phyloP scores from a whole-genome alignment of 2,797 vertebrate genomes.

The Brotula barbata region DNA sequence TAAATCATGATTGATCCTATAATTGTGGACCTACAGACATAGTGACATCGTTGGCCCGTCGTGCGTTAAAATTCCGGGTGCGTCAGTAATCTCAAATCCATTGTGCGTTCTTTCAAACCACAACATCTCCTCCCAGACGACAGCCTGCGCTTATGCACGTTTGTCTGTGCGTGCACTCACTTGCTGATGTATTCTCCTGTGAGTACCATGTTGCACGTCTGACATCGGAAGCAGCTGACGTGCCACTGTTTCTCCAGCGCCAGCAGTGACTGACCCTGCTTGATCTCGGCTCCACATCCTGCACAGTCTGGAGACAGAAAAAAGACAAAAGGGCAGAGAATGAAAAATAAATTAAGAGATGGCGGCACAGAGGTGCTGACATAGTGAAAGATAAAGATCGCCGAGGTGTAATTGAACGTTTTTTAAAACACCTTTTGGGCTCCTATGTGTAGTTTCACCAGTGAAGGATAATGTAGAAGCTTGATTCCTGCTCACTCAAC shows the following conservation, averaged over 20 bases:
- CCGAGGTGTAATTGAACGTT: slow-evolving; percentile 17
- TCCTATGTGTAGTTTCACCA: slow-evolving; percentile 19
- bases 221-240: slow-evolving; percentile 98
- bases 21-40: too few relatives aligned
- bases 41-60: too few relatives aligned
- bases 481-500: slow-evolving; percentile 29
- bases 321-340: background rate
- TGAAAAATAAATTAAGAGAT: background rate
- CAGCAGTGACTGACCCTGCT: slow-evolving; percentile 95
- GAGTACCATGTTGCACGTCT: slow-evolving; percentile 91
- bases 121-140: too few relatives aligned
- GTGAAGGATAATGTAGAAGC: slow-evolving; percentile 29
- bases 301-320: slow-evolving; percentile 84
- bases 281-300: slow-evolving; percentile 95
- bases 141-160: background rate
- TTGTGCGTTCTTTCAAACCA: too few relatives aligned
- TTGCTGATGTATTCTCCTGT: slow-evolving; percentile 99
- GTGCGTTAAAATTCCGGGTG: too few relatives aligned
- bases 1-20: too few relatives aligned
- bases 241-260: slow-evolving; percentile 98
- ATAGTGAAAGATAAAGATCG: slow-evolving; percentile 12
- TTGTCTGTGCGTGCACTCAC: slow-evolving; percentile 73
- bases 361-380: background rate
- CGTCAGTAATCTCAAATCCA: too few relatives aligned
- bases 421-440: slow-evolving; percentile 34